phyloP scores from a whole-genome alignment of 2,797 vertebrate genomes.

The Rhinatrema bivittatum region DNA sequence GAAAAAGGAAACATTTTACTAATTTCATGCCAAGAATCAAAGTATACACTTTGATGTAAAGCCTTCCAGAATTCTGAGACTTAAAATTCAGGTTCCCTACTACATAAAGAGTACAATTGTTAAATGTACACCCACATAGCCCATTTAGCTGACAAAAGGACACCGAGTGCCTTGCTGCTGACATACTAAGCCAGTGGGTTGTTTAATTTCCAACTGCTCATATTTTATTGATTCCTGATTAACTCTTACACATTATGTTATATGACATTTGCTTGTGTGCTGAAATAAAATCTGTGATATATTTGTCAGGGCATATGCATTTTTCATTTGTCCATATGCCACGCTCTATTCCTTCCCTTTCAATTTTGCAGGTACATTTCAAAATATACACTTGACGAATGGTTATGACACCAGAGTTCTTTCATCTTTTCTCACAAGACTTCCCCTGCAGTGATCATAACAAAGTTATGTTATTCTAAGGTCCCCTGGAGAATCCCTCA shows the following conservation, averaged over 20 bases:
- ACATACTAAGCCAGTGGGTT: too few species aligned
- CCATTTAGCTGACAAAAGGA: slow-evolving; percentile 1
- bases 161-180: slow-evolving; percentile 5
- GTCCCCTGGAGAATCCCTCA: background rate
- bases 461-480: background rate
- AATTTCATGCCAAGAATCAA: too few species aligned
- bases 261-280: too few species aligned
- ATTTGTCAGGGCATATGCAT: too few species aligned
- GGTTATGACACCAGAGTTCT: background rate
- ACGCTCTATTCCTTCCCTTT: background rate
- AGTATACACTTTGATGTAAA: too few species aligned
- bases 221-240: too few species aligned
- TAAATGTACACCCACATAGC: slow-evolving; percentile 9
- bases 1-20: too few species aligned
- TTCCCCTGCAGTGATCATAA: background rate
- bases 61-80: too few species aligned
- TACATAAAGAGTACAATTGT: slow-evolving; percentile 21
- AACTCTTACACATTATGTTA: too few species aligned
- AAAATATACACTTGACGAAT: background rate
- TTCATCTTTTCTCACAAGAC: background rate
- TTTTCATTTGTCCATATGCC: too few species aligned
- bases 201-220: too few species aligned
- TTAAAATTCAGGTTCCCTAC: slow-evolving; percentile 17
- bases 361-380: background rate
- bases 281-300: too few species aligned